Evolutionary conservation across 2,888 invertebrate genomes (phyloP).

Genomic region (Muschampia plurimacula): DNA sequence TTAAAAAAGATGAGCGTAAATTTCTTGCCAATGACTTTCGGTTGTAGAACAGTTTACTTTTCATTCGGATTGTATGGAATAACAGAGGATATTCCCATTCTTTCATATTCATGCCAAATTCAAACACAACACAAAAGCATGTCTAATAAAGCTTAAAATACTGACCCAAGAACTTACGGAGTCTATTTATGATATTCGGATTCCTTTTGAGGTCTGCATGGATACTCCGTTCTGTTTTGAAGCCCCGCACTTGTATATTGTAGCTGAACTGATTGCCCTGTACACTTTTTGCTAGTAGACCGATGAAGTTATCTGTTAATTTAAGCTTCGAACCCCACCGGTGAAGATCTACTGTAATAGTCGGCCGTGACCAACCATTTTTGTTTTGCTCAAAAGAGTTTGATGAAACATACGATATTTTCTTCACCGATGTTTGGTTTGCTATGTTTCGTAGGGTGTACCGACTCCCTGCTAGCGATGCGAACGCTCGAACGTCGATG

Average conservation of each 20-base stretch:
- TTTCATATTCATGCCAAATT: not conserved
- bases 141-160: slow-evolving; percentile 51
- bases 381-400: slow-evolving; percentile 76
- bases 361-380: slow-evolving; percentile 67
- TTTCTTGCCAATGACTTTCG: too few species aligned
- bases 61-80: too few species aligned
- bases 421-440: slow-evolving; percentile 58
- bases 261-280: slow-evolving; percentile 59
- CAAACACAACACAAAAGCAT: slow-evolving; percentile 29
- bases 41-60: too few species aligned
- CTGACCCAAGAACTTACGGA: slow-evolving; percentile 85
- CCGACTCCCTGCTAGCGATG: slow-evolving; percentile 54
- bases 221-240: slow-evolving; percentile 92
- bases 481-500: slow-evolving; percentile 63
- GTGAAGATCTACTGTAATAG: slow-evolving; percentile 60
- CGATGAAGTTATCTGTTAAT: slow-evolving; percentile 65
- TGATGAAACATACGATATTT: slow-evolving; percentile 71
- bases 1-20: too few species aligned
- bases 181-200: slow-evolving; percentile 88
- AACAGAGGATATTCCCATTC: not conserved
- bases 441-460: slow-evolving; percentile 51
- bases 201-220: slow-evolving; percentile 90
- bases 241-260: slow-evolving; percentile 88
- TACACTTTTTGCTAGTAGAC: slow-evolving; percentile 58
- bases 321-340: slow-evolving; percentile 59